A percentile compares a stretch with the other conserved stretches of the same genome.
Conservation (phyloP, 2,888 invertebrate species). For the Dorcus parallelipipedus region DNA sequence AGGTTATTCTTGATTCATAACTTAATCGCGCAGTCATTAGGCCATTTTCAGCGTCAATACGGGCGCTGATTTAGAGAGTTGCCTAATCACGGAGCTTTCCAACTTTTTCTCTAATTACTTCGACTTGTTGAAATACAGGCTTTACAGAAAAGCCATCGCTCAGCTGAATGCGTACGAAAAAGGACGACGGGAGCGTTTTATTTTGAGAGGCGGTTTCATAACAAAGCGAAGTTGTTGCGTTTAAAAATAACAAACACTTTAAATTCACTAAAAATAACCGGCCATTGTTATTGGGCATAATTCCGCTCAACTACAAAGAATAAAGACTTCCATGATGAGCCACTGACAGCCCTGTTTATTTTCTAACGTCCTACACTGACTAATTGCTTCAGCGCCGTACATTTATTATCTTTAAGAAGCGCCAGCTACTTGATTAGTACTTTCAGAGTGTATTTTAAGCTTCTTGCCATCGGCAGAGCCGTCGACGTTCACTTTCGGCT, state of each 20-base stretch:
- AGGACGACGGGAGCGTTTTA: neutral
- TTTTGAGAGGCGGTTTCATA: neutral
- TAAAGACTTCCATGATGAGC: constrained; percentile 1
- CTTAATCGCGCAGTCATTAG: constrained; percentile 37
- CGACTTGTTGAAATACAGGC: constrained; percentile 15
- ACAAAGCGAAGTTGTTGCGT: neutral
- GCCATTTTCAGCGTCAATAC: constrained; percentile 37
- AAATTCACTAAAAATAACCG: neutral
- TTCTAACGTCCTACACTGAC: neutral
- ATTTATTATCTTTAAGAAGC: constrained; percentile 1
- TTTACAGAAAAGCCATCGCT: neutral
- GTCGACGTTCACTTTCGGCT: too few relatives aligned
- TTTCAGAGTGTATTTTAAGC: neutral
- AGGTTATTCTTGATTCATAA: constrained; percentile 24
- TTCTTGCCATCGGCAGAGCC: neutral
- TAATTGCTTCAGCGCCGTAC: neutral
- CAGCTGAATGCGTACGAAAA: neutral
- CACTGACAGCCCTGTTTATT: constrained; percentile 1
- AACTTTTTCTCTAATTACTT: constrained; percentile 23
- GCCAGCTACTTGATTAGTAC: neutral
- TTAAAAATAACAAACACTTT: neutral
- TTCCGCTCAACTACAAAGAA: neutral
- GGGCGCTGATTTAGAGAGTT: constrained; percentile 35
- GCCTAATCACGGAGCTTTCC: constrained; percentile 36
- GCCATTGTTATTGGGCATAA: neutral